Percentiles rank a stretch among this genome's conserved stretches.
These are phyloP conservation scores for Seira ritae DNA, from an alignment of 2,888 invertebrate genomes.

Conservation along the genomic window DNA sequence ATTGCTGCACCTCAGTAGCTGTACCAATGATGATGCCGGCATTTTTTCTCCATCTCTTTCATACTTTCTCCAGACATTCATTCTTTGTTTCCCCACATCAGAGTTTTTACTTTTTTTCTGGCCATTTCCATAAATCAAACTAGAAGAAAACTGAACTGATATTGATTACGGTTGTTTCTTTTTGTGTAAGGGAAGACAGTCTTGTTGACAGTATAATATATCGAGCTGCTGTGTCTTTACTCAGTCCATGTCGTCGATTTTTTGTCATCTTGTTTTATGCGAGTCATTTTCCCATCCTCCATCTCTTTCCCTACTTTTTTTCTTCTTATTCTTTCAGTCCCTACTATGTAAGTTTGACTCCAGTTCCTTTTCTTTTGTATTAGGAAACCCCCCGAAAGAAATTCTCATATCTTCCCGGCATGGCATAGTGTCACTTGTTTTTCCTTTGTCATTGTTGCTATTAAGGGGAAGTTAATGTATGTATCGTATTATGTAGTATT, in stretches of 20 bases:
- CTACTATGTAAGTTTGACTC: slow-evolving; percentile 27
- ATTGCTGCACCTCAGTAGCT: not conserved
- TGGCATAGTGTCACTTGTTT: slow-evolving; percentile 29
- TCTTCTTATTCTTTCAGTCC: slow-evolving; percentile 46
- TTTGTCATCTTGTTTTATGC: slow-evolving; percentile 72
- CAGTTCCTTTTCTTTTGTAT: slow-evolving; percentile 42
- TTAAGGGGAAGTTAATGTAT: slow-evolving; percentile 37
- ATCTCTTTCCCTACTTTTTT: slow-evolving; percentile 43
- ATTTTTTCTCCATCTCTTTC: slow-evolving; percentile 20
- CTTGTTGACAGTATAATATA: slow-evolving; percentile 73
- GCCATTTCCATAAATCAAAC: slow-evolving; percentile 71
- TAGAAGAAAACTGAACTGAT: slow-evolving; percentile 67
- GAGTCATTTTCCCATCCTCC: slow-evolving; percentile 65
- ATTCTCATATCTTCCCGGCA: slow-evolving; percentile 33
- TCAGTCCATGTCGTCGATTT: slow-evolving; percentile 67
- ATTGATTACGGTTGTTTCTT: slow-evolving; percentile 72
- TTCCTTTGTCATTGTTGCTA: slow-evolving; percentile 47
- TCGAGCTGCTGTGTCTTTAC: slow-evolving; percentile 69
- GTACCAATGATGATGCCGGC: slow-evolving; percentile 27
- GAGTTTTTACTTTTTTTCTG: slow-evolving; percentile 56
- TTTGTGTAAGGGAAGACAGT: slow-evolving; percentile 69
- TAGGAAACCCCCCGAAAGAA: slow-evolving; percentile 5
- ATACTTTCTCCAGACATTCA: slow-evolving; percentile 29
- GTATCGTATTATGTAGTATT: slow-evolving; percentile 31
- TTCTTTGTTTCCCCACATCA: slow-evolving; percentile 36